Conservation (phyloP, 2,888 invertebrate species). For the Agrotis segetum region DNA sequence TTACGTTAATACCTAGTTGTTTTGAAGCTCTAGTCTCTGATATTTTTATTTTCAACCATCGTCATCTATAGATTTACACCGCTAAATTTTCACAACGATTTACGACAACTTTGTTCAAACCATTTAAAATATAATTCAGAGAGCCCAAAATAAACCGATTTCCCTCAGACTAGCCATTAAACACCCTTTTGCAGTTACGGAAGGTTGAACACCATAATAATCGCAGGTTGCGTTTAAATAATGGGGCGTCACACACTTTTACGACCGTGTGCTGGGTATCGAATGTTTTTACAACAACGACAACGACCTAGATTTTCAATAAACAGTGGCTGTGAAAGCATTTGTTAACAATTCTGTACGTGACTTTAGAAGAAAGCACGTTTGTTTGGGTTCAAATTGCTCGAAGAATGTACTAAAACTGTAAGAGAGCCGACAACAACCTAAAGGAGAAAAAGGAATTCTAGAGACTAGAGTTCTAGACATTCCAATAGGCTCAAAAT, state of each 20-base stretch:
- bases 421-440: background rate
- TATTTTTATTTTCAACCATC: conserved; percentile 15
- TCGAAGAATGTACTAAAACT: background rate
- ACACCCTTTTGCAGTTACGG: conserved; percentile 58
- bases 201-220: conserved; percentile 56
- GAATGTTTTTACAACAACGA: conserved; percentile 59
- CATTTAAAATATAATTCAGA: background rate
- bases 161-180: conserved; percentile 33
- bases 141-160: conserved; percentile 7
- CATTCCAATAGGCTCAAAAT: conserved; percentile 22
- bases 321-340: conserved; percentile 45
- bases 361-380: conserved; percentile 41
- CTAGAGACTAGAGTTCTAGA: background rate
- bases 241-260: conserved; percentile 54
- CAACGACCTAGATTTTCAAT: conserved; percentile 61
- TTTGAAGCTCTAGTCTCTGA: conserved; percentile 13
- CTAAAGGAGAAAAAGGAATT: background rate
- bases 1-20: conserved; percentile 8
- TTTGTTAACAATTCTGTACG: conserved; percentile 31
- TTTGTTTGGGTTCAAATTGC: background rate
- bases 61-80: conserved; percentile 22
- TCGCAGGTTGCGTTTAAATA: conserved; percentile 60
- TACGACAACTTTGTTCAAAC: background rate
- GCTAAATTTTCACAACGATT: background rate
- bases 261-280: conserved; percentile 38